Evolutionary conservation across 2,888 invertebrate genomes (phyloP).

Genomic region (Aspidiotus rigidus): DNA sequence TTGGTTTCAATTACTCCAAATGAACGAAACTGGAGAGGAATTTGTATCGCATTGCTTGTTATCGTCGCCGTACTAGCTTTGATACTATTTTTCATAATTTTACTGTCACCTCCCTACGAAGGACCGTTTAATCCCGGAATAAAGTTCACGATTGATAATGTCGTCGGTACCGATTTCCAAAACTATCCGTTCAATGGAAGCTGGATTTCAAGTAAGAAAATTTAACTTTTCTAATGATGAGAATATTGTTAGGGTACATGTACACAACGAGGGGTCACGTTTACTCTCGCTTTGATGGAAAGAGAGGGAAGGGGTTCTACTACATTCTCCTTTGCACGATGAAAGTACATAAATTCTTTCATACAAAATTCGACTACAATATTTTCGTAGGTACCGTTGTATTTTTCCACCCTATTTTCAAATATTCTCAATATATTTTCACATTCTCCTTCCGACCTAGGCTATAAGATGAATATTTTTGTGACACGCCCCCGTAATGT

Average conservation of each 20-base stretch:
- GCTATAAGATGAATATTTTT: too few relatives aligned
- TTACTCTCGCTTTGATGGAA: not conserved
- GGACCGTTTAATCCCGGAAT: constrained; percentile 58
- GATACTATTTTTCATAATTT: constrained; percentile 81
- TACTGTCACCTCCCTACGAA: constrained; percentile 71
- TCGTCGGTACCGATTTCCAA: constrained; percentile 42
- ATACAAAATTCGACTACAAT: too few relatives aligned
- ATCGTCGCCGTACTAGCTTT: constrained; percentile 79
- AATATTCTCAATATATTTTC: too few relatives aligned
- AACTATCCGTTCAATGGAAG: constrained; percentile 62
- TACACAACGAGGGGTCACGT: not conserved
- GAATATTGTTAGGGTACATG: not conserved
- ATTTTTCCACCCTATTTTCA: too few relatives aligned
- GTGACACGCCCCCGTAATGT: too few relatives aligned
- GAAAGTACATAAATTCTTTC: too few relatives aligned
- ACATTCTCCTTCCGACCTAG: too few relatives aligned
- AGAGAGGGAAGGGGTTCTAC: too few relatives aligned
- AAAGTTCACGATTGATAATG: constrained; percentile 59
- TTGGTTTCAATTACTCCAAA: constrained; percentile 76
- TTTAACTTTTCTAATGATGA: not conserved
- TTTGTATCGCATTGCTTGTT: constrained; percentile 82
- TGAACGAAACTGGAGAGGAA: constrained; percentile 89
- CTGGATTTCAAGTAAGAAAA: constrained; percentile 57
- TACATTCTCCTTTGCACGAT: too few relatives aligned
- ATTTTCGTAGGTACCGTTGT: too few relatives aligned